Conservation (phyloP, 2,113 vertebrate genomes). For the Aphyosemion australe region DNA sequence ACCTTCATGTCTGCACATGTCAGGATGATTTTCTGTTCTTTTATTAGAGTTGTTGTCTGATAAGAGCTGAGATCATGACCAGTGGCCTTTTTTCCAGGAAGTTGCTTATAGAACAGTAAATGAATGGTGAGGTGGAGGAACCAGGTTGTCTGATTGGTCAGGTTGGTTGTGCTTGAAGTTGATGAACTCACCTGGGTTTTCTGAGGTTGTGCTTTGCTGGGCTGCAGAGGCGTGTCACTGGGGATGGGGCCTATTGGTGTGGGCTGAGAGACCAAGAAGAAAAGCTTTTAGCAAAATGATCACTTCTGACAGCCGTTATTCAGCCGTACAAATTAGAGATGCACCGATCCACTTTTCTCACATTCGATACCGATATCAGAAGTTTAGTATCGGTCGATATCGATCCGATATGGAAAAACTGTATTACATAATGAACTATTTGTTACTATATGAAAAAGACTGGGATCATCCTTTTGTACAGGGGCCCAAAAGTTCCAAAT, state of each 20-base stretch:
- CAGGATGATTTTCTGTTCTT: not conserved
- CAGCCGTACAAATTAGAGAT: too few species aligned
- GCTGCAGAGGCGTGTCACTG: conserved; percentile 86
- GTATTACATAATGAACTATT: too few species aligned
- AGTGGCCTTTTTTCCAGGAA: conserved; percentile 48
- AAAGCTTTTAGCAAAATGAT: not conserved
- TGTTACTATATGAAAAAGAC: too few species aligned
- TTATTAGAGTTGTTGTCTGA: not conserved
- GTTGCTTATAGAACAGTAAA: conserved; percentile 21
- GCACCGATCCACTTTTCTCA: too few species aligned
- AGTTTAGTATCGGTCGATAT: too few species aligned
- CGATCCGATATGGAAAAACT: too few species aligned
- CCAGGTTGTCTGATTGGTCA: not conserved
- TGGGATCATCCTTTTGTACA: too few species aligned
- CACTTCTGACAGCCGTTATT: not conserved
- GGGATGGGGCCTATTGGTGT: conserved; percentile 95
- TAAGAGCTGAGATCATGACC: conserved; percentile 7
- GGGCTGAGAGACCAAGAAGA: conserved; percentile 76
- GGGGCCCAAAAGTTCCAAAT: too few species aligned
- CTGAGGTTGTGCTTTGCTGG: conserved; percentile 90
- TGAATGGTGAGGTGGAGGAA: conserved; percentile 9
- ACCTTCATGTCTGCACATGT: conserved; percentile 12
- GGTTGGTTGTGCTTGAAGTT: conserved; percentile 8
- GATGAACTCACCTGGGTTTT: conserved; percentile 90
- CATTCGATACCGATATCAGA: too few species aligned